Evolutionary conservation across 2,888 invertebrate genomes (phyloP).

Genomic region (Dryobota labecula): DNA sequence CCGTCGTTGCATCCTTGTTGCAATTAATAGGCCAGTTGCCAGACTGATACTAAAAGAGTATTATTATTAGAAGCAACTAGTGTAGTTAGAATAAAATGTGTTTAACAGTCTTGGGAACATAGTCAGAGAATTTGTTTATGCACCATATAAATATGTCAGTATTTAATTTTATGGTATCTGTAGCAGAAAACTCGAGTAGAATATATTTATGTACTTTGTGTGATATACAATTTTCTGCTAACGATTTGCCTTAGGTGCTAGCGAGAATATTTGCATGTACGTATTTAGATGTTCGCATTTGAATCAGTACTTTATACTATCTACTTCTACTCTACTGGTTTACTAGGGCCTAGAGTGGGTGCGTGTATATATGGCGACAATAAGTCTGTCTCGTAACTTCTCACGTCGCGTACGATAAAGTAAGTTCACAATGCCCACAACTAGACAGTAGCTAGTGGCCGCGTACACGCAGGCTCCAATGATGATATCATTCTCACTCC

Average conservation of each 20-base stretch:
- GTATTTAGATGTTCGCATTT: slow-evolving; percentile 57
- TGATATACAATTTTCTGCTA: slow-evolving; percentile 44
- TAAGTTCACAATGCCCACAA: slow-evolving; percentile 67
- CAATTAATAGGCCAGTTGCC: background rate
- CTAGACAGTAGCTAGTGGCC: slow-evolving; percentile 67
- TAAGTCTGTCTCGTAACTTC: slow-evolving; percentile 62
- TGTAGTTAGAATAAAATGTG: slow-evolving; percentile 4
- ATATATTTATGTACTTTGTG: slow-evolving; percentile 42
- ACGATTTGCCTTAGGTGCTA: slow-evolving; percentile 50
- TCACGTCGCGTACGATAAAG: slow-evolving; percentile 64
- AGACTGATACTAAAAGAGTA: background rate
- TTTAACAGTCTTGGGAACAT: slow-evolving; percentile 19
- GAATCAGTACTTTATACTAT: slow-evolving; percentile 43
- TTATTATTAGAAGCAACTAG: slow-evolving; percentile 16
- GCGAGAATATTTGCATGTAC: slow-evolving; percentile 55
- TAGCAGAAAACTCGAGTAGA: slow-evolving; percentile 48
- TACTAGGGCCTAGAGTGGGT: slow-evolving; percentile 26
- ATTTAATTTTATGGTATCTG: slow-evolving; percentile 48
- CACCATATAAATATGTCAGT: slow-evolving; percentile 40
- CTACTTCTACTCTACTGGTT: slow-evolving; percentile 18
- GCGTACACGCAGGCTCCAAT: slow-evolving; percentile 68
- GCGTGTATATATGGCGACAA: slow-evolving; percentile 60
- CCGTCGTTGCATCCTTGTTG: background rate
- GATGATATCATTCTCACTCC: slow-evolving; percentile 78
- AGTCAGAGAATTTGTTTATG: slow-evolving; percentile 37